phyloP scores from a whole-genome alignment of 2,888 invertebrate genomes.

The Ormyrus pomaceus region DNA sequence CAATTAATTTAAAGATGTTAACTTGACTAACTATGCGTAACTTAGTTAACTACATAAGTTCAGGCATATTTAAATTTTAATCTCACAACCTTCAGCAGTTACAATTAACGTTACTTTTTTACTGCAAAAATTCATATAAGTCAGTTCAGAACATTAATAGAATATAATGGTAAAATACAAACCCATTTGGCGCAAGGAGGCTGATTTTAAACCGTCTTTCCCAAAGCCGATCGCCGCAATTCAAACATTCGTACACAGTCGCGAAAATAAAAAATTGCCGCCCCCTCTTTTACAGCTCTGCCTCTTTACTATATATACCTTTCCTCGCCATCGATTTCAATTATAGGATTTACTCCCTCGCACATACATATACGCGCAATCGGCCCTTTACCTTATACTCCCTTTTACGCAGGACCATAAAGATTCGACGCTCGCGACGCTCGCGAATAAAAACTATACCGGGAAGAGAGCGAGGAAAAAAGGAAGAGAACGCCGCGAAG shows the following conservation, averaged over 20 bases:
- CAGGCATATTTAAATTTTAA: constrained; percentile 5
- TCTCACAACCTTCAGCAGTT: too few relatives aligned
- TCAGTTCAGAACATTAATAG: too few relatives aligned
- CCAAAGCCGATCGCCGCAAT: too few relatives aligned
- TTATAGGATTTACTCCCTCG: constrained; percentile 27
- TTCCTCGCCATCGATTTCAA: constrained; percentile 35
- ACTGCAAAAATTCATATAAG: too few relatives aligned
- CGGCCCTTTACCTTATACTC: background rate
- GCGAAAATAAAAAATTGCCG: background rate
- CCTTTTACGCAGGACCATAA: constrained; percentile 26
- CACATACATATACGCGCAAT: background rate
- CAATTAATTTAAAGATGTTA: constrained; percentile 30
- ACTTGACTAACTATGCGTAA: constrained; percentile 31
- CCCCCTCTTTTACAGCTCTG: constrained; percentile 7
- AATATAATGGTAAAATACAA: too few relatives aligned
- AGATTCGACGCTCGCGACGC: background rate
- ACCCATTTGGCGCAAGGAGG: too few relatives aligned
- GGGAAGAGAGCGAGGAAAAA: background rate
- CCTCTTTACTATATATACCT: background rate
- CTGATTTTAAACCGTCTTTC: too few relatives aligned
- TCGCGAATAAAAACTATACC: background rate
- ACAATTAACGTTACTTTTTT: too few relatives aligned
- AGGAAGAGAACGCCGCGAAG: background rate
- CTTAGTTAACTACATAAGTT: constrained; percentile 13
- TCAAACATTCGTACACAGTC: background rate